Conservation (phyloP, 2,797 vertebrate species). For the Hypotaenidia okinawae region DNA sequence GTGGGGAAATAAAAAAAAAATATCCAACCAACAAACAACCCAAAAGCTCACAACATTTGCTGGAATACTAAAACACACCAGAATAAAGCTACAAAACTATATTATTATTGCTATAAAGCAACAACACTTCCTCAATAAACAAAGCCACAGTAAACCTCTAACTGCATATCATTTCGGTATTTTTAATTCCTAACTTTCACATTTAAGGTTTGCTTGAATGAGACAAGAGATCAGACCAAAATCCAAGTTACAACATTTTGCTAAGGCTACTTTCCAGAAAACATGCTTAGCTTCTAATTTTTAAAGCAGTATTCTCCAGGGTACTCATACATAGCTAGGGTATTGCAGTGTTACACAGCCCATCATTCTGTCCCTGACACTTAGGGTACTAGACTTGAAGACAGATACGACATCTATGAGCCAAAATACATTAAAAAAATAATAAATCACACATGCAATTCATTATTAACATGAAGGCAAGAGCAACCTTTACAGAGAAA, state of each 20-base stretch:
- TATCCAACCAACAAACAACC: too few relatives aligned
- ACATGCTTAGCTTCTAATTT: not conserved
- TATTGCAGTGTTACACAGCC: not conserved
- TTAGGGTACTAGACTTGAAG: not conserved
- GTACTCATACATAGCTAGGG: not conserved
- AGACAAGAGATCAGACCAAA: not conserved
- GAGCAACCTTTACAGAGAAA: not conserved
- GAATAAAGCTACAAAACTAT: not conserved
- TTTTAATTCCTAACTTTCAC: not conserved
- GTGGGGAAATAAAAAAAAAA: not conserved
- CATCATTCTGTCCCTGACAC: not conserved
- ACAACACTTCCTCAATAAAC: not conserved
- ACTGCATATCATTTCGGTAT: not conserved
- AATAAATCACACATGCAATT: not conserved
- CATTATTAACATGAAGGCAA: not conserved
- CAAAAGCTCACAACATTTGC: not conserved
- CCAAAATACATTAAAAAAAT: not conserved
- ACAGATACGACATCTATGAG: not conserved
- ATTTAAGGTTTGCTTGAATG: not conserved
- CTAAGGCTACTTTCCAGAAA: not conserved
- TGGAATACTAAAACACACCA: not conserved
- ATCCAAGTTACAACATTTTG: not conserved
- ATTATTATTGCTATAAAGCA: not conserved
- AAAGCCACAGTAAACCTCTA: not conserved
- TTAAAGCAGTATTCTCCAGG: not conserved